Conservation (phyloP, 2,888 invertebrate species). For the Kuschelorhynchus macadamiae region DNA sequence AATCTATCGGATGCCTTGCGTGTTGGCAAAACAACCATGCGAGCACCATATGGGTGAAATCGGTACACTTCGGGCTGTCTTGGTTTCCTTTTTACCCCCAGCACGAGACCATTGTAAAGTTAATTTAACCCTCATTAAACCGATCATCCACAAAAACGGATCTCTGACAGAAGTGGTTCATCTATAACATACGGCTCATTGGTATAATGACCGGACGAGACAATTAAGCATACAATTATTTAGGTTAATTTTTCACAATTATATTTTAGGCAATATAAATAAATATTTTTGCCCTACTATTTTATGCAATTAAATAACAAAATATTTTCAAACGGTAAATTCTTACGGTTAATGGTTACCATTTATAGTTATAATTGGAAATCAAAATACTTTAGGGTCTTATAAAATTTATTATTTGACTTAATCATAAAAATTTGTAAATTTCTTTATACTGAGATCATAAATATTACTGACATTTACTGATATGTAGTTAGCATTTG, state of each 20-base stretch:
- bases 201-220: not conserved
- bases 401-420: too few species aligned
- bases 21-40: too few species aligned
- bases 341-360: too few species aligned
- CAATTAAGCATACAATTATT: not conserved
- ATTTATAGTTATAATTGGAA: too few species aligned
- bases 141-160: slow-evolving; percentile 42
- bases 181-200: slow-evolving; percentile 34
- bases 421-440: too few species aligned
- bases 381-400: too few species aligned
- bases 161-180: slow-evolving; percentile 22
- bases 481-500: too few species aligned
- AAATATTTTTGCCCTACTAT: not conserved
- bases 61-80: slow-evolving; percentile 45
- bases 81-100: slow-evolving; percentile 51
- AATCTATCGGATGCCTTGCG: too few species aligned
- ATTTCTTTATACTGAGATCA: too few species aligned
- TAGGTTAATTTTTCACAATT: not conserved
- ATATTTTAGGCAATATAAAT: not conserved
- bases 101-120: slow-evolving; percentile 53
- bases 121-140: slow-evolving; percentile 51
- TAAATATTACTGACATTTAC: too few species aligned
- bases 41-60: slow-evolving; percentile 54
- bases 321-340: too few species aligned
- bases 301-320: too few species aligned